phyloP scores from a whole-genome alignment of 1,140 invertebrate species.

The Brachionus sp. region DNA sequence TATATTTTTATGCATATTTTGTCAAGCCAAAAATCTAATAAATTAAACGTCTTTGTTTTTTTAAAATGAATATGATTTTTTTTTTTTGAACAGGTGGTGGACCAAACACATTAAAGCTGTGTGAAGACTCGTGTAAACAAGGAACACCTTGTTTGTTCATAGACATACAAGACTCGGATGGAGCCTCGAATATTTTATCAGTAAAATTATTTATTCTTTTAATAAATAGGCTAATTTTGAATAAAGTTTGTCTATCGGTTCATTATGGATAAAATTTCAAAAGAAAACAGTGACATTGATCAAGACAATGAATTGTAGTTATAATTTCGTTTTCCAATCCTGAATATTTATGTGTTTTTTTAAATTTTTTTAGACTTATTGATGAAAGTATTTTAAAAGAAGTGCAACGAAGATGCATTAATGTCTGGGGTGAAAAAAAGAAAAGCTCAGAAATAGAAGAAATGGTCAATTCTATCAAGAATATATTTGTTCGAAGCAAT shows the following conservation, averaged over 20 bases:
- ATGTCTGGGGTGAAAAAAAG: not conserved
- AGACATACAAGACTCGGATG: not conserved
- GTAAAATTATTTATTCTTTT: not conserved
- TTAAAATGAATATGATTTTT: not conserved
- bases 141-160: slow-evolving; percentile 15
- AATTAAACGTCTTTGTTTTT: too few relatives aligned
- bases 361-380: not conserved
- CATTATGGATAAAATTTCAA: not conserved
- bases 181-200: not conserved
- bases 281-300: not conserved
- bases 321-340: too few relatives aligned
- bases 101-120: not conserved
- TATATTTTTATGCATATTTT: too few relatives aligned
- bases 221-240: not conserved
- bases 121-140: not conserved
- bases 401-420: not conserved
- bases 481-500: not conserved
- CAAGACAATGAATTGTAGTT: not conserved
- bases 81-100: not conserved
- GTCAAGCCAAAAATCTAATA: too few relatives aligned
- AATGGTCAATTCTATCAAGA: not conserved
- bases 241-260: not conserved
- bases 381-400: not conserved
- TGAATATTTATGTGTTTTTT: not conserved
- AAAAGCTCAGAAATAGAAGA: not conserved